Conservation (phyloP, 2,888 invertebrate species). For the Chromoteleia sp. region DNA sequence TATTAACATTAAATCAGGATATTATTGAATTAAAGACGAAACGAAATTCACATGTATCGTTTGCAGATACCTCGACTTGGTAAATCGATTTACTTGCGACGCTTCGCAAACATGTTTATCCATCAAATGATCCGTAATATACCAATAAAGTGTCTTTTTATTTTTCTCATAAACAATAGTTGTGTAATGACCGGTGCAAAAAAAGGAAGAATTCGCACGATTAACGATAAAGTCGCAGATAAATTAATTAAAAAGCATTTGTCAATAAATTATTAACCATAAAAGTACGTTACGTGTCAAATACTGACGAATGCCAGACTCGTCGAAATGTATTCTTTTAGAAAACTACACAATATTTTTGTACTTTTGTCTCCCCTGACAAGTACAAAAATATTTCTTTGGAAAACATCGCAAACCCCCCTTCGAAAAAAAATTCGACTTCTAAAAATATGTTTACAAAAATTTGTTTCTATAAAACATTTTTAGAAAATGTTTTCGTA, state of each 20-base stretch:
- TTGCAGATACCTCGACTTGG: slow-evolving; percentile 26
- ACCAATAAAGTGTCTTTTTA: slow-evolving; percentile 31
- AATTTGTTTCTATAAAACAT: too few species aligned
- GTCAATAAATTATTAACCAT: too few species aligned
- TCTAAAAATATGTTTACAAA: too few species aligned
- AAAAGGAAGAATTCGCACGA: background rate
- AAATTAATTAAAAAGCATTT: background rate
- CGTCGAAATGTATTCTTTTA: too few species aligned
- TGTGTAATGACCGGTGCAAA: slow-evolving; percentile 11
- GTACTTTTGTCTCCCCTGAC: too few species aligned
- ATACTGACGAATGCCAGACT: too few species aligned
- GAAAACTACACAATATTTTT: too few species aligned
- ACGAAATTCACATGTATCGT: slow-evolving; percentile 47
- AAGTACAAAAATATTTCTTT: too few species aligned
- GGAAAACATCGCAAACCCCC: too few species aligned
- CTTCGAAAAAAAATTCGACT: too few species aligned
- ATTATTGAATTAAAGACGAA: slow-evolving; percentile 52
- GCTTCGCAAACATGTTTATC: slow-evolving; percentile 63
- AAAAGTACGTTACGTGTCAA: too few species aligned
- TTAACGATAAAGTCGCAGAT: background rate
- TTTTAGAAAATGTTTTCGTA: too few species aligned
- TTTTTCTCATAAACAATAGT: slow-evolving; percentile 16
- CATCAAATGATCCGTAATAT: slow-evolving; percentile 28
- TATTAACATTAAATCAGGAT: slow-evolving; percentile 8
- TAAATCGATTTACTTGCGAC: slow-evolving; percentile 53